A percentile compares a stretch with the other conserved stretches of the same genome.
phyloP scores from a whole-genome alignment of 2,888 invertebrate species.

The Adelognathus sp. region DNA sequence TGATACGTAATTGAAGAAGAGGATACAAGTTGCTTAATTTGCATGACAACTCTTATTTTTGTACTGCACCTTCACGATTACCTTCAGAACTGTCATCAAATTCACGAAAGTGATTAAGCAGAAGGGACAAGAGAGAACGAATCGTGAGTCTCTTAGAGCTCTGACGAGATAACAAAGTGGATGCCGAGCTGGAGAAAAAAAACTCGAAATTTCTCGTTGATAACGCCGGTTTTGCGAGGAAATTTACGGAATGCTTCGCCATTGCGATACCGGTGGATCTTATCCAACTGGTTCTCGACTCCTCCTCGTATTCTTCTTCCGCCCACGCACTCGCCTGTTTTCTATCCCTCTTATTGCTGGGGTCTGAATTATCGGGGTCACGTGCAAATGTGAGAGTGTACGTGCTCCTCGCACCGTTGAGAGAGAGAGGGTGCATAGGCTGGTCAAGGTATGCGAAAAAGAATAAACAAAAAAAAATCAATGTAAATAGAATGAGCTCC shows the following conservation, averaged over 20 bases:
- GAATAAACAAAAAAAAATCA: conserved; percentile 63
- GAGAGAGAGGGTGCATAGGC: conserved; percentile 33
- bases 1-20: not conserved
- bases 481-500: conserved; percentile 58
- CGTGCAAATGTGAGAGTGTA: conserved; percentile 52
- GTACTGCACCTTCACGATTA: not conserved
- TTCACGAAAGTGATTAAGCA: conserved; percentile 18
- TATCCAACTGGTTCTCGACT: conserved; percentile 42
- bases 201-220: conserved; percentile 26
- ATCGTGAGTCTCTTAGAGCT: not conserved
- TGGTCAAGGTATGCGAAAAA: conserved; percentile 21
- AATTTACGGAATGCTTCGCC: conserved; percentile 45
- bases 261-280: conserved; percentile 21
- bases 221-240: conserved; percentile 29
- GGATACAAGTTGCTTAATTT: not conserved
- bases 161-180: not conserved
- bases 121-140: conserved; percentile 11
- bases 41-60: not conserved
- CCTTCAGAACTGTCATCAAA: conserved; percentile 1
- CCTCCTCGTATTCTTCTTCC: not conserved
- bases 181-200: conserved; percentile 25
- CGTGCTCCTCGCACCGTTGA: conserved; percentile 44
- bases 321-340: conserved; percentile 35
- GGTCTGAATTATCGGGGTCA: conserved; percentile 62
- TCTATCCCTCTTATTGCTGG: conserved; percentile 17